Percentiles rank a stretch among this genome's conserved stretches.
Evolutionary conservation across 2,797 vertebrate species (phyloP).

Genomic region (Hyperoplus lanceolatus): DNA sequence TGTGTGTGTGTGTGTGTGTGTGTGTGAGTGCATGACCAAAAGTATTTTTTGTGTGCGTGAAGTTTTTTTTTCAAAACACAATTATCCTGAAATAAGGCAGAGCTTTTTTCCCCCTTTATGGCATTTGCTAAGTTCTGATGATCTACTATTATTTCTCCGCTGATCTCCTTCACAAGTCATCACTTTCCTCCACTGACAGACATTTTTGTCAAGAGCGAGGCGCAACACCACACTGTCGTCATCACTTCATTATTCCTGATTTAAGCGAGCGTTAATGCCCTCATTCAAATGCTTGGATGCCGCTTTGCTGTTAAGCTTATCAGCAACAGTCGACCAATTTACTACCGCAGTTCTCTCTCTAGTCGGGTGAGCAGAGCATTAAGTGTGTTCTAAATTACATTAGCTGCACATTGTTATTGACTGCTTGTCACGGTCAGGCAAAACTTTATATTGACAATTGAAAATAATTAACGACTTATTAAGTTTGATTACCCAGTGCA

Average conservation of each 20-base stretch:
- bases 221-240: constrained; percentile 48
- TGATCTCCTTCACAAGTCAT: constrained; percentile 69
- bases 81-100: constrained; percentile 73
- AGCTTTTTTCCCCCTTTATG: constrained; percentile 37
- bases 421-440: constrained; percentile 47
- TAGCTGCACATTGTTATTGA: constrained; percentile 57
- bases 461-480: constrained; percentile 52
- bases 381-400: constrained; percentile 67
- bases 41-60: constrained; percentile 36
- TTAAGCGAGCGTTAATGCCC: constrained; percentile 74
- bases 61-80: constrained; percentile 63
- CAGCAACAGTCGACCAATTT: constrained; percentile 72
- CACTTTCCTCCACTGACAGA: constrained; percentile 36
- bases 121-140: constrained; percentile 61
- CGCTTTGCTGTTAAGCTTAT: constrained; percentile 73
- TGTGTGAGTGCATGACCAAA: constrained; percentile 21
- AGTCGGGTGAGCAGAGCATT: constrained; percentile 58
- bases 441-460: constrained; percentile 59
- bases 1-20: constrained; percentile 17
- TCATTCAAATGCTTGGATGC: constrained; percentile 71
- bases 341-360: constrained; percentile 59
- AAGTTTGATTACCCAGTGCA: constrained; percentile 12
- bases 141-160: constrained; percentile 56
- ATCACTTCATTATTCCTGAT: constrained; percentile 73
- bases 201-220: constrained; percentile 61